Evolutionary conservation across 2,797 vertebrate species (phyloP), one percentile per base, ranked within the genome.

Genomic region (Platyrinchus mystaceus): DNA sequence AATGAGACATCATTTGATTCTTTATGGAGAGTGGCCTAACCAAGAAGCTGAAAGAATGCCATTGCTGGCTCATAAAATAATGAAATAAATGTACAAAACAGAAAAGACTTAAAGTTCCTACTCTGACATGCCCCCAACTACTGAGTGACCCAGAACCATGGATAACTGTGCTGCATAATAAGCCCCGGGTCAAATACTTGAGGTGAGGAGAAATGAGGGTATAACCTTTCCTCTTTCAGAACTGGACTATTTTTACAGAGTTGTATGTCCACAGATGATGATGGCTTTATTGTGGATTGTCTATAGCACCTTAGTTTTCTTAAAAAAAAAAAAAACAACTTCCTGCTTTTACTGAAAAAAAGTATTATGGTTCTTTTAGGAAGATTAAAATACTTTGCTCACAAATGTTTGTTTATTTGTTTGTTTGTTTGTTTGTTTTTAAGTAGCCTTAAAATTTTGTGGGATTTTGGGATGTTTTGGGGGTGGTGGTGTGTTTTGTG

Each of bases 391-490:
- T 60, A 58, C 2, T 52, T 4, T 18, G 5, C 8, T 43, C 3
- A 37, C 12, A 26, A n/a, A 19, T 27, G 26, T 2, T 3, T 43
- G 17, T 60, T 37, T 37, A 12, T 37, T 37, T 37, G 37, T 37
- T 37, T 37, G 37, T 37, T 37, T 37, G 37, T 37, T 37, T 37
- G 41, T 34, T 9, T 43, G 41, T 43, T 43, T 43, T 19, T 32
- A 83, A 86, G 64, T 10, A 69, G 78, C 4, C 9, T 73, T 4
- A 1, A 81, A 43, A 10, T 39, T 34, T 39, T 50, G 3, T 23
- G 9, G 9, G 2, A 2, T 17, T 69, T 53, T 8, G 2, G 1
- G 1, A 0, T 23, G 53, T 60, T 47, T 23, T 5, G 7, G 18
- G 24, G 3, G 14, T 52, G 13, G 3, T 20, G 36, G 41, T 28